phyloP scores from a whole-genome alignment of 2,113 vertebrate genomes.

The Himantopus leucocephalus region DNA sequence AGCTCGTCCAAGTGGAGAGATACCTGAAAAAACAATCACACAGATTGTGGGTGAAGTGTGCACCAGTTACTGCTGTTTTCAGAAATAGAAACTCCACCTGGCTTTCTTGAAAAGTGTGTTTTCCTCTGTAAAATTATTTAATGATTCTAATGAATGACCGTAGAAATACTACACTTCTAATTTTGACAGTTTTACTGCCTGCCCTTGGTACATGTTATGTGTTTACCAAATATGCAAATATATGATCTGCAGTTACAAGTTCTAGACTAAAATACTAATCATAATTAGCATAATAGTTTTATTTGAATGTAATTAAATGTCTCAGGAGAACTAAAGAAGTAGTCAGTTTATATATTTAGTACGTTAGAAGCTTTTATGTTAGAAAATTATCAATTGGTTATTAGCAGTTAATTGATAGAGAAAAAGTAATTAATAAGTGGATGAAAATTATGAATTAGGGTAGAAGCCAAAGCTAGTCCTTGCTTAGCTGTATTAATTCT shows the following conservation, averaged over 20 bases:
- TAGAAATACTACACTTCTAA: background rate
- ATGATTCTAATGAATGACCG: background rate
- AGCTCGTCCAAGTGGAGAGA: background rate
- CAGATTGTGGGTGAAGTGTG: background rate
- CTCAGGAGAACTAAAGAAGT: background rate
- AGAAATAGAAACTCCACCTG: background rate
- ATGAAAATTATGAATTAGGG: background rate
- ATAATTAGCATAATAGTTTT: slow-evolving; percentile 10
- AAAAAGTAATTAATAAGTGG: background rate
- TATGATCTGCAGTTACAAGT: background rate
- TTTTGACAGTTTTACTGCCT: background rate
- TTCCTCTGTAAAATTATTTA: background rate
- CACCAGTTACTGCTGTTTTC: background rate
- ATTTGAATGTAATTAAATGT: background rate
- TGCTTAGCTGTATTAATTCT: background rate
- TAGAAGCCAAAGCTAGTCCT: background rate
- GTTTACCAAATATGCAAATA: slow-evolving; percentile 1
- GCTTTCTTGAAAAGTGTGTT: background rate
- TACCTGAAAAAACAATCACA: background rate
- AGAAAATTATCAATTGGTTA: background rate
- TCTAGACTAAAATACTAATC: background rate
- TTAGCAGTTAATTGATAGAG: background rate
- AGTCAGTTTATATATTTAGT: background rate
- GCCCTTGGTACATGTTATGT: background rate
- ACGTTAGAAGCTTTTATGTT: background rate